Evolutionary conservation across 2,113 vertebrate species (phyloP).

Genomic region (Bufo bufo): DNA sequence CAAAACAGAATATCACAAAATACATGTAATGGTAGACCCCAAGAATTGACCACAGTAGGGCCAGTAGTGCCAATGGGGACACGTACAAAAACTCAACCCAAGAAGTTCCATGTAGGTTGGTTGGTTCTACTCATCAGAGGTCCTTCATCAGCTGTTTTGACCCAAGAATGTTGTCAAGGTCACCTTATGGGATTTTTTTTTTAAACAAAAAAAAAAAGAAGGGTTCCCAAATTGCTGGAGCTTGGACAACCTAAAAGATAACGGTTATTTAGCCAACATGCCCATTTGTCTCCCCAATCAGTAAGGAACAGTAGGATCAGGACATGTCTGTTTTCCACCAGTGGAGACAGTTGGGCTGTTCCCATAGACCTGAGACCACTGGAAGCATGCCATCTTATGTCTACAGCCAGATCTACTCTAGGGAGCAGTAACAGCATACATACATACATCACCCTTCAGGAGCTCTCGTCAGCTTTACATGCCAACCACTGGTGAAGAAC

Average conservation of each 20-base stretch:
- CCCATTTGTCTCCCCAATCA: neutral
- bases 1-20: neutral
- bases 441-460: no score
- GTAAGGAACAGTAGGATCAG: no score
- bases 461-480: neutral
- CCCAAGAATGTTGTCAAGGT: neutral
- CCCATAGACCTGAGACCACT: neutral
- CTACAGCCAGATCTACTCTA: no score
- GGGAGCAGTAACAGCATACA: no score
- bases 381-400: no score
- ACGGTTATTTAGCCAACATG: neutral
- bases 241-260: neutral
- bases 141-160: neutral
- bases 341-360: neutral
- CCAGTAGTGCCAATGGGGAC: neutral
- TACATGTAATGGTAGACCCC: no score
- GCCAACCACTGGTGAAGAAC: no score
- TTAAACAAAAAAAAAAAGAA: no score
- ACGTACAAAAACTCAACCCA: neutral
- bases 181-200: neutral
- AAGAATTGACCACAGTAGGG: no score
- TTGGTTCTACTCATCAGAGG: neutral
- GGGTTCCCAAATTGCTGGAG: neutral
- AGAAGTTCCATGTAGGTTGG: neutral
- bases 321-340: no score